Evolutionary conservation across 1,140 invertebrate species (phyloP).

Genomic region (Aphis gossypii): DNA sequence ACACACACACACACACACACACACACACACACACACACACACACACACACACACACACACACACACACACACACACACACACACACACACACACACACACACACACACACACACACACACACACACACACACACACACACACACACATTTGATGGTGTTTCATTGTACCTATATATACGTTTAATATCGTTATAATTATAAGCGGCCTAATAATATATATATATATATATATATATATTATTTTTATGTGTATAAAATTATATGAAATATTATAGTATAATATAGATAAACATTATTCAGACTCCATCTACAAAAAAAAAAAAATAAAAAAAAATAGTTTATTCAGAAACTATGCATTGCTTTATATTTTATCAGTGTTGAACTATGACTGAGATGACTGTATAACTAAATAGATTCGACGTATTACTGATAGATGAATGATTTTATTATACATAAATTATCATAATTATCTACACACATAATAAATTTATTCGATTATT

Average conservation of each 20-base stretch:
- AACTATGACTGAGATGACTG: neutral
- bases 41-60: too few relatives aligned
- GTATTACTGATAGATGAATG: neutral
- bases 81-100: too few relatives aligned
- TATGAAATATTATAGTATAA: neutral
- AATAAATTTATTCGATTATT: constrained; percentile 13
- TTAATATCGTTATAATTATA: constrained; percentile 9
- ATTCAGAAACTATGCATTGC: constrained; percentile 13
- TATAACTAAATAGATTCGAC: neutral
- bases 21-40: too few relatives aligned
- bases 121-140: neutral
- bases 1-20: too few relatives aligned
- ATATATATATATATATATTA: neutral
- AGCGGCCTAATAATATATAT: neutral
- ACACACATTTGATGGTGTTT: neutral
- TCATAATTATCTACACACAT: constrained; percentile 9
- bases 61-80: too few relatives aligned
- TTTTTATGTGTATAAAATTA: neutral
- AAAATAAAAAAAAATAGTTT: neutral
- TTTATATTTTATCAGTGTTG: constrained; percentile 29
- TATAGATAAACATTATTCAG: neutral
- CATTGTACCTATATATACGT: neutral
- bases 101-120: too few relatives aligned
- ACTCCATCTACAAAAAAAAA: neutral
- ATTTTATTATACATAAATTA: constrained; percentile 18